A percentile compares a stretch with the other conserved stretches of the same genome.
phyloP scores from a whole-genome alignment of 1,140 invertebrate species.

The Diorhabda sublineata region DNA sequence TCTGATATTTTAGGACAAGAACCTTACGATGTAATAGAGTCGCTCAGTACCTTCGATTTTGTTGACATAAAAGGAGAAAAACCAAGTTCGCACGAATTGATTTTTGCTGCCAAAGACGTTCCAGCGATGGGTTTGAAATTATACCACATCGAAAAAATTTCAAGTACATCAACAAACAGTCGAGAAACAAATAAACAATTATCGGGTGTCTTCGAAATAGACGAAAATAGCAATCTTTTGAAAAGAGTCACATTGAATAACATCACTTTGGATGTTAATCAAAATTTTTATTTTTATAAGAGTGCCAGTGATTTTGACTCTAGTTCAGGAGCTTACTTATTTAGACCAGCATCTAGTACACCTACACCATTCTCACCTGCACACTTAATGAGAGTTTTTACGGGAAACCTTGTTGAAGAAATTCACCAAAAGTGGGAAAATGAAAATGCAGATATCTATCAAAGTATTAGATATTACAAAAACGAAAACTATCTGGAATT shows the following conservation, averaged over 20 bases:
- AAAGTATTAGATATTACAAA: constrained; percentile 59
- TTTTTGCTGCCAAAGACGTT: constrained; percentile 60
- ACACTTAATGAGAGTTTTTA: constrained; percentile 9
- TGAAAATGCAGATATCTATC: constrained; percentile 53
- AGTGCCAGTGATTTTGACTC: constrained; percentile 44
- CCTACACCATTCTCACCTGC: constrained; percentile 15
- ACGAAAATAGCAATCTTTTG: constrained; percentile 54
- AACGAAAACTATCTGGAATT: constrained; percentile 54
- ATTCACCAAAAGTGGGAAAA: constrained; percentile 58
- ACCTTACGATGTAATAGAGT: constrained; percentile 24
- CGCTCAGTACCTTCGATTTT: constrained; percentile 23
- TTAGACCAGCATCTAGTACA: constrained; percentile 56
- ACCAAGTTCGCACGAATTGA: constrained; percentile 52
- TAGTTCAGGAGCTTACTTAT: constrained; percentile 80
- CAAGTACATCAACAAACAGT: background rate
- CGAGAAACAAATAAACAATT: constrained; percentile 19
- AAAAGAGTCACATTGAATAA: constrained; percentile 56
- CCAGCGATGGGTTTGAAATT: constrained; percentile 62
- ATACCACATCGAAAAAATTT: constrained; percentile 51
- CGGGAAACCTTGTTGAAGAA: constrained; percentile 57
- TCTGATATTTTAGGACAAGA: constrained; percentile 17
- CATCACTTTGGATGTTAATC: constrained; percentile 51
- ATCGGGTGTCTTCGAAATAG: constrained; percentile 41
- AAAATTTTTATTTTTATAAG: constrained; percentile 63
- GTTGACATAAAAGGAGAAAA: constrained; percentile 16